A percentile compares a stretch with the other conserved stretches of the same genome.
Conservation (phyloP, 2,797 vertebrate genomes). For the Limosa lapponica region DNA sequence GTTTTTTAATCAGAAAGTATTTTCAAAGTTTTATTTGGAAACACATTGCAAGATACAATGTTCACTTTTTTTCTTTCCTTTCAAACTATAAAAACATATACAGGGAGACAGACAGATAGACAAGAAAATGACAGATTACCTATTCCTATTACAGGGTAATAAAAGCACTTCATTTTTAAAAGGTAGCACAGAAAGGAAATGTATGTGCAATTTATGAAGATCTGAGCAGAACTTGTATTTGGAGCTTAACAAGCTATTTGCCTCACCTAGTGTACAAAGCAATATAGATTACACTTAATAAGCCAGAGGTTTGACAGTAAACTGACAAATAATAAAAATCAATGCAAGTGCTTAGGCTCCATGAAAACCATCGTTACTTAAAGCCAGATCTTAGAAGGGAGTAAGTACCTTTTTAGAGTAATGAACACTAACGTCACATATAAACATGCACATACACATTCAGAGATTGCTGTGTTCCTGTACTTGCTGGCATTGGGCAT, state of each 20-base stretch:
- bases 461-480: neutral
- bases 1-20: neutral
- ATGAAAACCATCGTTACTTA: neutral
- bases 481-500: neutral
- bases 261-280: neutral
- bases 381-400: neutral
- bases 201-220: neutral
- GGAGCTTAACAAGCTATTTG: neutral
- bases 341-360: neutral
- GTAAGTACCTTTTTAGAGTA: neutral
- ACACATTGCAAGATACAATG: neutral
- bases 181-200: neutral
- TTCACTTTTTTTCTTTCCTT: neutral
- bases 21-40: neutral
- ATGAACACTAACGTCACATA: neutral
- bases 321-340: neutral
- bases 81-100: neutral
- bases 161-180: neutral
- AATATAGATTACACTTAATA: neutral
- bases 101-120: neutral
- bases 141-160: neutral
- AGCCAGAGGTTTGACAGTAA: neutral
- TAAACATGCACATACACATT: neutral
- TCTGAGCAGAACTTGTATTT: neutral
- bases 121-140: neutral